Evolutionary conservation across 2,113 vertebrate genomes (phyloP), one percentile per base, ranked within the genome.

Genomic region (Ifrita kowaldi): DNA sequence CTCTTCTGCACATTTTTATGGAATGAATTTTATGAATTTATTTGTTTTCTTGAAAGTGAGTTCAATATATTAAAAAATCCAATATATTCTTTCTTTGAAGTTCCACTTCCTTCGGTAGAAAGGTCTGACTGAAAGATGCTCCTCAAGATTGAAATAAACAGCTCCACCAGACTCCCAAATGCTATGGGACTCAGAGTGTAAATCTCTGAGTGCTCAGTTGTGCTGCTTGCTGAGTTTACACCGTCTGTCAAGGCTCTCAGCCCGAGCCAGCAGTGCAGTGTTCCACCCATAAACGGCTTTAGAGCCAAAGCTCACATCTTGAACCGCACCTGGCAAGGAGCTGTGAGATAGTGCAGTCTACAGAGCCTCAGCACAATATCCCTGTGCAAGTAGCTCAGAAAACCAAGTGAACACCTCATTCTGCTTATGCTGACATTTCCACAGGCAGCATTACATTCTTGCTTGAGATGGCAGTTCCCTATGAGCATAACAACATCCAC

Each of bases 271-370:
- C 74, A 91, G 42, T 16, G 77, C 89, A 87, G 35, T 71, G 63
- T 94, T 95, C 89, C 86, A 92, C 80, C 93, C 69, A 16, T 67
- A 89, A 95, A 91, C 10, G 53, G 86, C 65, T 87, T 84, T 87
- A 71, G 90, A 91, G 70, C 57, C 76, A 91, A 81, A 87, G 77
- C 95, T 92, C 89, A 32, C 77, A 68, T 81, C 62, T 67, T 53
- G 69, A 91, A 17, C 68, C 55, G 80, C 95, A 93, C 83, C 93
- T 92, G 89, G 86, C 7, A 10, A 87, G 80, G 64, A 92, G 73
- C 83, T 75, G 82, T 35, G 84, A 90, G 83, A 92, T 75, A 92
- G 57, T 24, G 47, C 76, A 78, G 93, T 6, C 63, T 57, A 33
- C 76, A 80, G 84, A 86, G 89, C 68, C 67, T 63, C 91, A 49